phyloP scores from a whole-genome alignment of 2,888 invertebrate genomes.

The Drosophila fulvimacula region DNA sequence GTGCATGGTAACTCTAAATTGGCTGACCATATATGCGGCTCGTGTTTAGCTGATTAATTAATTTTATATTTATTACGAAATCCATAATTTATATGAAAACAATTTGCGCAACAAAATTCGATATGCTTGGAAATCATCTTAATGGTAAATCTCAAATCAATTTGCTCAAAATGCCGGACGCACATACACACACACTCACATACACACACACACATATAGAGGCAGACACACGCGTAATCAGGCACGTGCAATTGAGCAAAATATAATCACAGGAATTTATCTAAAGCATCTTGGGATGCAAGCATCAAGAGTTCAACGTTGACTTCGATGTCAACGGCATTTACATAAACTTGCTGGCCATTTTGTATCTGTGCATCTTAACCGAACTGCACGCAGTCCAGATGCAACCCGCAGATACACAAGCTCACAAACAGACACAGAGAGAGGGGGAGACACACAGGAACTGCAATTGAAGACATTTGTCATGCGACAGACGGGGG shows the following conservation, averaged over 20 bases:
- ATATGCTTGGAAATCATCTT: constrained; percentile 65
- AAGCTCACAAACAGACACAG: neutral
- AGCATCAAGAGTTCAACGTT: constrained; percentile 44
- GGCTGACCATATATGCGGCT: constrained; percentile 16
- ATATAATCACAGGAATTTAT: constrained; percentile 76
- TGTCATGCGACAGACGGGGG: constrained; percentile 60
- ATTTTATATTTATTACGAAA: constrained; percentile 73
- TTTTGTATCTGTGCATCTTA: constrained; percentile 54
- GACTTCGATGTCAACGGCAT: constrained; percentile 53
- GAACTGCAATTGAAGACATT: constrained; percentile 78
- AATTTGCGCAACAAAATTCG: constrained; percentile 66
- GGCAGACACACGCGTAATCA: constrained; percentile 16
- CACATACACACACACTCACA: constrained; percentile 5
- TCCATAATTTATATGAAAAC: constrained; percentile 74
- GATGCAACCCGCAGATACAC: constrained; percentile 67
- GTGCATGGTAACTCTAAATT: constrained; percentile 27
- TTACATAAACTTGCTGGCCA: constrained; percentile 73
- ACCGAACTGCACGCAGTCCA: constrained; percentile 30
- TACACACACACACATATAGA: neutral
- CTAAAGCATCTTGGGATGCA: constrained; percentile 61
- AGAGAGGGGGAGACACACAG: constrained; percentile 31
- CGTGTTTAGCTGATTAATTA: constrained; percentile 58
- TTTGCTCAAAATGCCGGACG: constrained; percentile 57
- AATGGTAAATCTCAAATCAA: constrained; percentile 66
- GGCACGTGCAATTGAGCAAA: constrained; percentile 72